Percentiles rank a stretch among this genome's conserved stretches.
These are phyloP conservation scores for Amphiprion clarkii DNA, from an alignment of 2,797 vertebrate genomes.

Conservation along the genomic window DNA sequence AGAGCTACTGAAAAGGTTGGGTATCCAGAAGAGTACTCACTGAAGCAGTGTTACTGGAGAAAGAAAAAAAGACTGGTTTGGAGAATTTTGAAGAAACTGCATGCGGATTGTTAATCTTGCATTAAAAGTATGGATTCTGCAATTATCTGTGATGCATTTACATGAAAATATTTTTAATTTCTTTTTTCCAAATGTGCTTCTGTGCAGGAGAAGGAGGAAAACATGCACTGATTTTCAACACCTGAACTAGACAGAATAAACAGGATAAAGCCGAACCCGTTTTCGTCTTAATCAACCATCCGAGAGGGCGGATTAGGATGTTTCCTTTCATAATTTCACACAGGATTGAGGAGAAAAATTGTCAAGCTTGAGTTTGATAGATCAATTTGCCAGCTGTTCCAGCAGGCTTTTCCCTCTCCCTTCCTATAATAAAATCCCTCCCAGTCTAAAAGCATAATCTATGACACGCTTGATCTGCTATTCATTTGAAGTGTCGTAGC, in stretches of 20 bases:
- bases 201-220: constrained; percentile 1
- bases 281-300: constrained; percentile 73
- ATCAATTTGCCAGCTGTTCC: constrained; percentile 83
- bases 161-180: constrained; percentile 20
- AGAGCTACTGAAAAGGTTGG: constrained; percentile 49
- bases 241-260: constrained; percentile 36
- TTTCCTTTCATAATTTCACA: constrained; percentile 79
- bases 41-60: constrained; percentile 17
- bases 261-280: constrained; percentile 64
- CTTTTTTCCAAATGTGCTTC: constrained; percentile 16
- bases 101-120: constrained; percentile 28
- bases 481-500: constrained; percentile 84
- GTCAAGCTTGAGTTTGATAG: constrained; percentile 83
- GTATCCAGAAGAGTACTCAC: constrained; percentile 48
- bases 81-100: constrained; percentile 28
- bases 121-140: constrained; percentile 10
- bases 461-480: constrained; percentile 82
- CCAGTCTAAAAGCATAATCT: constrained; percentile 81
- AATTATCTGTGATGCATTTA: constrained; percentile 21
- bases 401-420: constrained; percentile 74
- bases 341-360: constrained; percentile 75
- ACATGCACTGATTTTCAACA: constrained; percentile 38
- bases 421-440: constrained; percentile 80
- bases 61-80: neutral
- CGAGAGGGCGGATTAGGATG: constrained; percentile 79